phyloP scores from a whole-genome alignment of 2,888 invertebrate species.

The Dasypogon diadema region DNA sequence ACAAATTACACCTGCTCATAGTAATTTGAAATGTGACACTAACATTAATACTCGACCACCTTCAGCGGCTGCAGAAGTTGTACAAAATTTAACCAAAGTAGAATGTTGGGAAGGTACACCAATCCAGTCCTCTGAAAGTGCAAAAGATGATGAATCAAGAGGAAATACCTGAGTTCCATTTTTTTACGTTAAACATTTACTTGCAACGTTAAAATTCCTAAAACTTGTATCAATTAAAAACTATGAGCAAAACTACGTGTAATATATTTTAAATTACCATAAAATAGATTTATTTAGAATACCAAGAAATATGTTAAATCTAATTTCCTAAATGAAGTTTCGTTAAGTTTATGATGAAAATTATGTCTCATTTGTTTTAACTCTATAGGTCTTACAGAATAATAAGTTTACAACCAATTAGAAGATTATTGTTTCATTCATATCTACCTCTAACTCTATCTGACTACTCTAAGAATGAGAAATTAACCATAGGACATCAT shows the following conservation, averaged over 20 bases:
- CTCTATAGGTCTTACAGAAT: no score
- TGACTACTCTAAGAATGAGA: no score
- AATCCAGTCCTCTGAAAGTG: no score
- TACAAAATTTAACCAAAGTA: background rate
- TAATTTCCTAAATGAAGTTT: no score
- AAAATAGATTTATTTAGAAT: background rate
- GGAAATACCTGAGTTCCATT: conserved; percentile 6
- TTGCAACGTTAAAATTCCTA: background rate
- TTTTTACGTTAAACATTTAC: background rate
- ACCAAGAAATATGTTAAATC: background rate
- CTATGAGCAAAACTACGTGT: no score
- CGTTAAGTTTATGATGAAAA: no score
- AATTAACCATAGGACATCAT: no score
- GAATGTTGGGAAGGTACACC: background rate
- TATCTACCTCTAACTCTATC: no score
- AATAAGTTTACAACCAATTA: no score
- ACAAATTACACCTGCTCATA: background rate
- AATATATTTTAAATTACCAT: no score
- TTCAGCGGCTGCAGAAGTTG: background rate
- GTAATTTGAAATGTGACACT: conserved; percentile 21
- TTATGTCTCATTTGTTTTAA: no score
- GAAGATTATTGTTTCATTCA: no score
- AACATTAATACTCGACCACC: background rate
- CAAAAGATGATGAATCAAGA: background rate
- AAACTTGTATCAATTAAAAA: background rate